Base-by-base conservation (phyloP, 2,888 invertebrate genomes). In the Xanthia icteritia region DNA sequence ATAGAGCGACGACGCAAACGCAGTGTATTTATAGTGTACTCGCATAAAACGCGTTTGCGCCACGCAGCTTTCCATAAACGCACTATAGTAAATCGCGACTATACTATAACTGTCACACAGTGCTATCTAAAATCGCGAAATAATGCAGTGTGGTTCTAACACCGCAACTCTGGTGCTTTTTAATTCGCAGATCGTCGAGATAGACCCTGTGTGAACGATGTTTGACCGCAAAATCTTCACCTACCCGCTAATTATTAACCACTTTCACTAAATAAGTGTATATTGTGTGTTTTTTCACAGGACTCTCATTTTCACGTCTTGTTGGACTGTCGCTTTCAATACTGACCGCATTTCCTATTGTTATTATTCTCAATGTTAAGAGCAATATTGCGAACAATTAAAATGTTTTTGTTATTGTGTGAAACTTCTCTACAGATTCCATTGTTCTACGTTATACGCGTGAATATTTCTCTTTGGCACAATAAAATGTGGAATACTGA, bases 271-370 rank as follows among this genome's bases (percentile, higher is more conserved):
- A 75, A 78, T 73, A 83, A 88, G 72, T 81, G 69, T 72, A 81
- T 79, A 88, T 88, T 88, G 88, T 88, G 65, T 79, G 51, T 72
- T 73, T 88, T 84, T 89, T 89, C 89, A 83, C 89, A 89, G 84
- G 84, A 87, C 87, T 88, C 81, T 89, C 81, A 83, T 87, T 88
- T 88, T 88, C 84, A 82, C 69, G 66, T 81, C 68, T 81, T 66
- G 45, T 73, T 69, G 13, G 27, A 73, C 85, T 82, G 69, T 86
- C 77, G 73, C 84, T 79, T 83, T 86, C 88, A 80, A 83, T 77
- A 73, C 73, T 80, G 84, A 83, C 87, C 88, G 79, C 73, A 67
- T 82, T 88, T 82, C 81, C 83, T 82, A 82, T 86, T 75, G 77
- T 86, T 73, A 75, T 84, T 78, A 81, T 86, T 76, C 64, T 79